phyloP scores from a whole-genome alignment of 23 tunicate species.

The Ascidia mentula region DNA sequence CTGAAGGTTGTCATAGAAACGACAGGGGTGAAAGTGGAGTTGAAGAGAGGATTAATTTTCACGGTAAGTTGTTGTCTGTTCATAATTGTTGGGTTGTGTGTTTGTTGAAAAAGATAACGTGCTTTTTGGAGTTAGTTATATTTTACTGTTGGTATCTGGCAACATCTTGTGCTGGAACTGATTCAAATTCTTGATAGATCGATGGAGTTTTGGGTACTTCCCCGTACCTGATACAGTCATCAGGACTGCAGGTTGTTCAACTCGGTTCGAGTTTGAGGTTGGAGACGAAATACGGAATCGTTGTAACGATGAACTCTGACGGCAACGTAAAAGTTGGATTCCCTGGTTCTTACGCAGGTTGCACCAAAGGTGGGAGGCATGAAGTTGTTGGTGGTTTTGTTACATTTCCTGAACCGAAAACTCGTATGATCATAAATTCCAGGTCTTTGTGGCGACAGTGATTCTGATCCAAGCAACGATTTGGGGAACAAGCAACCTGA shows the following conservation, averaged over 20 bases:
- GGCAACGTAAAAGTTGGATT: conserved; percentile 37
- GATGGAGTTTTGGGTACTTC: conserved; percentile 8
- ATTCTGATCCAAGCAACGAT: conserved; percentile 29
- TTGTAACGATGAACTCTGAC: conserved; percentile 19
- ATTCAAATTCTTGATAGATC: conserved; percentile 5
- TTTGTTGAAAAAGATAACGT: too few relatives aligned
- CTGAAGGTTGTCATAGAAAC: conserved; percentile 17
- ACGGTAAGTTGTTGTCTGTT: conserved; percentile 10
- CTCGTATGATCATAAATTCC: neutral
- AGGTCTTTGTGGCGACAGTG: conserved; percentile 50
- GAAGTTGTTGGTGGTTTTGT: neutral
- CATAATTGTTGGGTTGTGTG: too few relatives aligned
- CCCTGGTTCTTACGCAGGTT: conserved; percentile 18
- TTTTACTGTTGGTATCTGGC: too few relatives aligned
- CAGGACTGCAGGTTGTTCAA: neutral
- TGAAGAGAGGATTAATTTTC: conserved; percentile 31
- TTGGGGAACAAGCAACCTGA: conserved; percentile 13
- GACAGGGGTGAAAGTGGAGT: conserved; percentile 18
- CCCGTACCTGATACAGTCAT: conserved; percentile 13
- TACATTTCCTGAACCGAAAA: too few relatives aligned
- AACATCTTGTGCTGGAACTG: neutral
- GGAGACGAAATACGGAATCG: conserved; percentile 35
- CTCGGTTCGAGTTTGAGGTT: conserved; percentile 21
- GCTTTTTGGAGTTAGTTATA: too few relatives aligned
- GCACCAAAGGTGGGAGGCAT: conserved; percentile 28